Evolutionary conservation across 2,888 invertebrate genomes (phyloP).

Genomic region (Leptinotarsa haldemani): DNA sequence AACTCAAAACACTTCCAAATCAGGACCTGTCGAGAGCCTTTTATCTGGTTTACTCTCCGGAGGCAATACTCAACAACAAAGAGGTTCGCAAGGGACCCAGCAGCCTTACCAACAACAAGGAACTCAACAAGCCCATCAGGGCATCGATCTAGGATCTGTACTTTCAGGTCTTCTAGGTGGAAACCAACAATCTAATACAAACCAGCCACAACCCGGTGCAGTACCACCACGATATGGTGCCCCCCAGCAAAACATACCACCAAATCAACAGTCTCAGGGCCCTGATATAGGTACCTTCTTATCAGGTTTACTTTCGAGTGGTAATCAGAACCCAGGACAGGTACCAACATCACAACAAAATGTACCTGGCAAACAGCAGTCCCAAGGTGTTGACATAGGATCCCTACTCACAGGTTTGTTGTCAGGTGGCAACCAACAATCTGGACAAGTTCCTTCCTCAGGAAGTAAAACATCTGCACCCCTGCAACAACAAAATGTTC

Average conservation of each 20-base stretch:
- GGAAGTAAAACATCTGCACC: conserved; percentile 16
- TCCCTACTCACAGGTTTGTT: conserved; percentile 35
- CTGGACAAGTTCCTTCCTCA: neutral
- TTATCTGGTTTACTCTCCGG: conserved; percentile 44
- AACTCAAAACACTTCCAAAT: conserved; percentile 32
- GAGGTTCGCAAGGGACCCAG: conserved; percentile 23
- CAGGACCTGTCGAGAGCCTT: conserved; percentile 42
- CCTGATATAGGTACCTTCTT: conserved; percentile 32
- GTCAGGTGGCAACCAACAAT: conserved; percentile 38
- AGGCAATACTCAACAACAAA: conserved; percentile 33
- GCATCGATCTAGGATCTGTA: conserved; percentile 34
- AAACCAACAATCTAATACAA: conserved; percentile 26
- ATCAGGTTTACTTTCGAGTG: conserved; percentile 29
- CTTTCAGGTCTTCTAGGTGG: conserved; percentile 35
- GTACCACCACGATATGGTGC: conserved; percentile 18
- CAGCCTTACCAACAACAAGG: conserved; percentile 28
- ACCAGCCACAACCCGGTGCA: conserved; percentile 15
- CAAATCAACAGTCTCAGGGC: conserved; percentile 30
- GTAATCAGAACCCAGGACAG: conserved; percentile 28
- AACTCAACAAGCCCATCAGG: conserved; percentile 33
- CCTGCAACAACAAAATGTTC: conserved; percentile 15
- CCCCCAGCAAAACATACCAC: conserved; percentile 24
- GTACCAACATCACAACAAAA: conserved; percentile 22
- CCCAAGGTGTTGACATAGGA: conserved; percentile 32
- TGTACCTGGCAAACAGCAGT: conserved; percentile 19